Base-by-base conservation (phyloP, 2,888 invertebrate genomes). In the Tenthredo mesomela region DNA sequence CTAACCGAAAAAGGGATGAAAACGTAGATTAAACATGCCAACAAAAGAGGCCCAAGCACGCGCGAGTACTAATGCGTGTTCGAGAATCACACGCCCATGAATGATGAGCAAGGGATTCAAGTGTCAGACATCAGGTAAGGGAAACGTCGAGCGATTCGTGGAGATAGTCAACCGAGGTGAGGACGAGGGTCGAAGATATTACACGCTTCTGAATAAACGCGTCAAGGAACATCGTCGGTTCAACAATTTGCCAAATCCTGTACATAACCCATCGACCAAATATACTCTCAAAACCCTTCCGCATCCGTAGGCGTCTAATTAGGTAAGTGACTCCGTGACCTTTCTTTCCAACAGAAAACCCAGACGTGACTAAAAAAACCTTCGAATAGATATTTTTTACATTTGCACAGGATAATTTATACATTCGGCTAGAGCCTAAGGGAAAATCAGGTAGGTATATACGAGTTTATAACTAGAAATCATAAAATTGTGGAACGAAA, bases 1-100 rank as follows among this genome's bases (percentile, higher is more conserved):
- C 6, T 54, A 9, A 54, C 77, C n/a, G 50, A 50, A 77, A 29
- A 61, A 40, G 58, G 33, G 61, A 80, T 33, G 80, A 58, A 50
- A 61, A 40, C 40, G n/a, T 37, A 61, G 80, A 61, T 80, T 37
- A 61, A 80, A 80, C 58, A n/a, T 40, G 21, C 61, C 21, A 61
- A 40, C 61, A 25, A 78, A 47, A 77, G n/a, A 6, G 18, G 5
- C n/a, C 15, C 7, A 33, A 50, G 77, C 37, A 61, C 78, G 40
- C 40, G n/a, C 21, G 78, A 61, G 78, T 61, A 80, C 40, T 33
- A 80, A 80, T 58, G 33, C 40, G 78, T 80, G 78, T 80, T 61
- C 80, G 40, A 80, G 80, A 58, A 80, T 80, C 61, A 80, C 61
- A 40, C 7, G 33, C 7, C 18, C 7, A 18, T 77, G 77, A 77